A percentile compares a stretch with the other conserved stretches of the same genome.
These are phyloP conservation scores for Illadopsis cleaveri DNA, from an alignment of 2,113 vertebrate species.

Conservation along the genomic window DNA sequence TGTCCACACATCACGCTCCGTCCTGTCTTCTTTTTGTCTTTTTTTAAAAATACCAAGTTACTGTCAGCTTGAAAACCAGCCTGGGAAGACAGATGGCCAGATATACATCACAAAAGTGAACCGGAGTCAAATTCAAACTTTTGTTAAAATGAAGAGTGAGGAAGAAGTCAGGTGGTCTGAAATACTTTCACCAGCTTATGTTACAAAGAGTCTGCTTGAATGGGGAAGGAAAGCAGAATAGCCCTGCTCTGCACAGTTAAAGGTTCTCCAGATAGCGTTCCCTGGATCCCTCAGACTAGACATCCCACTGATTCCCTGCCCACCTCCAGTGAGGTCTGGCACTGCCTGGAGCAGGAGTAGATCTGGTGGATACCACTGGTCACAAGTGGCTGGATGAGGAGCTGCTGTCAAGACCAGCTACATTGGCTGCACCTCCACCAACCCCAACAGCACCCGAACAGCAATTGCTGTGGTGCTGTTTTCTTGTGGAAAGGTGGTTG, in stretches of 20 bases:
- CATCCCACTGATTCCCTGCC: background rate
- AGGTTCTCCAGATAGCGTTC: background rate
- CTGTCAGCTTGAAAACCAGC: constrained; percentile 1
- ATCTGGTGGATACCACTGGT: background rate
- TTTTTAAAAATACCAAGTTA: background rate
- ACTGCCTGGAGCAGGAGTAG: background rate
- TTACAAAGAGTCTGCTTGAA: background rate
- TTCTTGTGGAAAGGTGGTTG: background rate
- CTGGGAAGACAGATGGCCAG: background rate
- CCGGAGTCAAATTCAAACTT: background rate
- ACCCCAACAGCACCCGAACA: background rate
- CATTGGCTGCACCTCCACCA: background rate
- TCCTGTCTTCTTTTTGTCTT: background rate
- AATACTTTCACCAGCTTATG: background rate
- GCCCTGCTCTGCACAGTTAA: background rate
- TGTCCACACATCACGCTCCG: background rate
- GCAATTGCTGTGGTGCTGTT: rapidly evolving
- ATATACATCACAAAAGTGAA: background rate
- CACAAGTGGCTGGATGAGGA: background rate
- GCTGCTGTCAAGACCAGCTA: background rate
- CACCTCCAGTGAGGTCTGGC: background rate
- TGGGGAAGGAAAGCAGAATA: background rate
- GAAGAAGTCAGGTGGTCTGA: background rate
- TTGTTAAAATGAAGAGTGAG: background rate
- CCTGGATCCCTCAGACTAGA: background rate